Conservation (phyloP, 2,113 vertebrate species). For the Corydoras maculifer region DNA sequence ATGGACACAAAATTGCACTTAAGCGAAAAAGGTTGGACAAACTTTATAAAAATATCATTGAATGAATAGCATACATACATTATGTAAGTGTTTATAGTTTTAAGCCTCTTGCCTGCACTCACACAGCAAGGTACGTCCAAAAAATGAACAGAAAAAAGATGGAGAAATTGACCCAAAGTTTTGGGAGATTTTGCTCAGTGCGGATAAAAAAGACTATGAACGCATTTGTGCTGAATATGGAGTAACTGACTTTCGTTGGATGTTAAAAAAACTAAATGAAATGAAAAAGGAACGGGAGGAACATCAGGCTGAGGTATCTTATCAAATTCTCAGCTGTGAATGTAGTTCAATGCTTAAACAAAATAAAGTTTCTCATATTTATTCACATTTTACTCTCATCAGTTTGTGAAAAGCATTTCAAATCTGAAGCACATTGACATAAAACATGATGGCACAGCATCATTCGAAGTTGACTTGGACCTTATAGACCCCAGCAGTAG, state of each 20-base stretch:
- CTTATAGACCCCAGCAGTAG: slow-evolving; percentile 69
- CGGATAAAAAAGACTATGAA: slow-evolving; percentile 79
- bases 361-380: too few relatives aligned
- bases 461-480: slow-evolving; percentile 77
- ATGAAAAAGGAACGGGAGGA: slow-evolving; percentile 65
- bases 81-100: background rate
- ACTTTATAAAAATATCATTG: background rate
- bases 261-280: slow-evolving; percentile 77
- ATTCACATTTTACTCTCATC: slow-evolving; percentile 14
- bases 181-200: slow-evolving; percentile 77
- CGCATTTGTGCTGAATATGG: slow-evolving; percentile 74
- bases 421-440: slow-evolving; percentile 71
- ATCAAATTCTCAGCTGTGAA: too few relatives aligned
- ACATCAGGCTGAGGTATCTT: slow-evolving; percentile 65
- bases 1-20: slow-evolving; percentile 47
- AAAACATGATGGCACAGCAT: slow-evolving; percentile 61
- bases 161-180: slow-evolving; percentile 63
- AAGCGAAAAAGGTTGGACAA: slow-evolving; percentile 53
- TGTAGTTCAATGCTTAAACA: too few relatives aligned
- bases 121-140: slow-evolving; percentile 49
- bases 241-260: slow-evolving; percentile 76
- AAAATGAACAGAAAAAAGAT: slow-evolving; percentile 42
- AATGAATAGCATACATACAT: background rate
- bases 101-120: slow-evolving; percentile 1
- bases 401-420: slow-evolving; percentile 67